Evolutionary conservation across 2,113 vertebrate species (phyloP), one percentile per base, ranked within the genome.

Genomic region (Verasper variegatus): DNA sequence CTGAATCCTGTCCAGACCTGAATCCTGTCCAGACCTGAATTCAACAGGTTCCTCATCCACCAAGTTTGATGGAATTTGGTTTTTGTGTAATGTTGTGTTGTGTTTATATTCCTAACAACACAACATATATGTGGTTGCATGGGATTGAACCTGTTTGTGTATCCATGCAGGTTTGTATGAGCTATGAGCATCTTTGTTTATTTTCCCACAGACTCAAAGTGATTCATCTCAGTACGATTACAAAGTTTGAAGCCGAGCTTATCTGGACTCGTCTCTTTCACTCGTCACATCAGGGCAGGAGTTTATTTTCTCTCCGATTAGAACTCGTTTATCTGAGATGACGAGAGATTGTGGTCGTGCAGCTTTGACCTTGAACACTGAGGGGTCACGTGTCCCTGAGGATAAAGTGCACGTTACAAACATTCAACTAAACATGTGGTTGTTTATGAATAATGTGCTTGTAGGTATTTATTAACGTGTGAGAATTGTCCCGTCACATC

Each of bases 221-320:
- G 26, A 80, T 81, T 31, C 31, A 73, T 88, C 70, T 72, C 27
- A 49, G 72, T 35, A 45, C 21, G 42, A 14, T 60, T 61, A 3
- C 40, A 67, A 26, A 63, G 56, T 76, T 75, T 23, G 65, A 80
- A 76, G 51, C 35, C 0, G 2, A 42, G 35, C 55, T 85, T 74
- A 76, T 76, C 70, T 72, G 51, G 68, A 68, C 74, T 68, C 66
- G 42, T 68, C 68, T 68, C 59, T 47, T 35, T 90, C 88, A 87
- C 72, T 87, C 87, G 51, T 81, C 84, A 56, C 66, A 27, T 11
- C 2, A 10, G 31, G 47, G n/a, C 35, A 47, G n/a, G 55, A 55
- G 88, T 90, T 92, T 90, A 88, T 92, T 90, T 91, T 88, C 51
- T 31, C 82, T 74, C 23, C 24, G 51, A 84, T 90, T 72, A 68